phyloP scores from a whole-genome alignment of 2,888 invertebrate species.

The Dasysyrphus tricinctus region DNA sequence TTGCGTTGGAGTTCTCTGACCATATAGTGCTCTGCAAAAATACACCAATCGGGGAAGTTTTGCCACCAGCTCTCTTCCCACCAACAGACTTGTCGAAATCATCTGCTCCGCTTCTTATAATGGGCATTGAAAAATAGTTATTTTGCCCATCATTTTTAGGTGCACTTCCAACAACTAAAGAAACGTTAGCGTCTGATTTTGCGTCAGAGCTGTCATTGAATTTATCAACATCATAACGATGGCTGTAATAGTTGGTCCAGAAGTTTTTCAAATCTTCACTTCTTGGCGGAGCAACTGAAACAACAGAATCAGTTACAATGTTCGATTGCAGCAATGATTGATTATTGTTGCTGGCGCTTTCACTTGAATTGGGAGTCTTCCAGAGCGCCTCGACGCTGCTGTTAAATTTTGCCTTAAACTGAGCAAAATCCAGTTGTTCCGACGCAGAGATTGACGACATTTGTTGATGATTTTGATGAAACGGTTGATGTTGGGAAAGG shows the following conservation, averaged over 20 bases:
- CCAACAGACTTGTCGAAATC: constrained; percentile 77
- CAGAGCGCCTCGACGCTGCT: constrained; percentile 88
- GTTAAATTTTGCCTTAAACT: constrained; percentile 86
- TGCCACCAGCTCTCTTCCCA: constrained; percentile 63
- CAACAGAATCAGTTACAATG: constrained; percentile 48
- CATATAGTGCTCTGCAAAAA: constrained; percentile 85
- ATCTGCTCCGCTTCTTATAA: constrained; percentile 71
- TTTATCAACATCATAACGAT: constrained; percentile 78
- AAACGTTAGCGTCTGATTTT: neutral
- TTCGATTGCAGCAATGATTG: constrained; percentile 45
- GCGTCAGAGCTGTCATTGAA: constrained; percentile 56
- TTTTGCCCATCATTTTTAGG: constrained; percentile 60
- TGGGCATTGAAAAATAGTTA: constrained; percentile 79
- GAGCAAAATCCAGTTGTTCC: constrained; percentile 79
- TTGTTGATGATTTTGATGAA: constrained; percentile 38
- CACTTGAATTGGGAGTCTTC: constrained; percentile 84
- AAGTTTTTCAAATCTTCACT: constrained; percentile 78
- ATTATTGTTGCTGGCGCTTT: constrained; percentile 71
- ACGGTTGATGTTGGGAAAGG: neutral
- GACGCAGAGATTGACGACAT: constrained; percentile 29
- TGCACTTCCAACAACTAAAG: constrained; percentile 14
- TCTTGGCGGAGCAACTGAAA: constrained; percentile 75
- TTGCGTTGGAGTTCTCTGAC: constrained; percentile 81
- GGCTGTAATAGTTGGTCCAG: constrained; percentile 80
- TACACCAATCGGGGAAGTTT: constrained; percentile 81